Evolutionary conservation across 1,140 invertebrate species (phyloP).

Genomic region (Ostrea denselamellosa): DNA sequence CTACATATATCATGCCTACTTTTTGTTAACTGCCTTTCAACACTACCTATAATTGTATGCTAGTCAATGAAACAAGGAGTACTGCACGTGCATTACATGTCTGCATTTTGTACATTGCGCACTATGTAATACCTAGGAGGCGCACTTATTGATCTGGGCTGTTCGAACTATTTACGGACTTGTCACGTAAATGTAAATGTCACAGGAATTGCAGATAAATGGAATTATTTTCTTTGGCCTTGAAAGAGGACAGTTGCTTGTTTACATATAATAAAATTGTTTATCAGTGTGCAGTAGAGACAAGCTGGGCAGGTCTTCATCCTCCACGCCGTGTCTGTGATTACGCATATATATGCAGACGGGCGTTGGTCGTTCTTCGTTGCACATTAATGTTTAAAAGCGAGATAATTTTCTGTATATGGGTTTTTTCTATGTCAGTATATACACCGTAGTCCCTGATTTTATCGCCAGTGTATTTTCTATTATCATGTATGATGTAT

Average conservation of each 20-base stretch:
- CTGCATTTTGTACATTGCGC: neutral
- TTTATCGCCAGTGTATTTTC: constrained; percentile 12
- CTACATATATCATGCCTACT: no score
- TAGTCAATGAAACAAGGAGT: no score
- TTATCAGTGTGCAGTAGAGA: neutral
- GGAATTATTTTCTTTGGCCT: neutral
- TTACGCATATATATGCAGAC: constrained; percentile 22
- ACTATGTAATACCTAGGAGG: neutral
- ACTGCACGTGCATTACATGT: no score
- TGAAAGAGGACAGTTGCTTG: constrained; percentile 1
- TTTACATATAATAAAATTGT: constrained; percentile 23
- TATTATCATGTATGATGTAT: neutral
- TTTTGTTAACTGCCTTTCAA: no score
- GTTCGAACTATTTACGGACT: constrained; percentile 28
- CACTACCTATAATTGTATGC: no score
- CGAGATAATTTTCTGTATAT: constrained; percentile 21
- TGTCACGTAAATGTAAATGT: constrained; percentile 10
- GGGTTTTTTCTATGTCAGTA: constrained; percentile 15
- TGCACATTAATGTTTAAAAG: constrained; percentile 38
- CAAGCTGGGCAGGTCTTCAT: constrained; percentile 15
- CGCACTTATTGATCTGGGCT: neutral
- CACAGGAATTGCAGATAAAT: neutral
- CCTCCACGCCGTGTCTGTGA: neutral
- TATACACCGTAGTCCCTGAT: neutral
- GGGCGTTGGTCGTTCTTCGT: constrained; percentile 10